Evolutionary conservation across 2,888 invertebrate genomes (phyloP), one percentile per base, ranked within the genome.

Genomic region (Geotrupes spiniger): DNA sequence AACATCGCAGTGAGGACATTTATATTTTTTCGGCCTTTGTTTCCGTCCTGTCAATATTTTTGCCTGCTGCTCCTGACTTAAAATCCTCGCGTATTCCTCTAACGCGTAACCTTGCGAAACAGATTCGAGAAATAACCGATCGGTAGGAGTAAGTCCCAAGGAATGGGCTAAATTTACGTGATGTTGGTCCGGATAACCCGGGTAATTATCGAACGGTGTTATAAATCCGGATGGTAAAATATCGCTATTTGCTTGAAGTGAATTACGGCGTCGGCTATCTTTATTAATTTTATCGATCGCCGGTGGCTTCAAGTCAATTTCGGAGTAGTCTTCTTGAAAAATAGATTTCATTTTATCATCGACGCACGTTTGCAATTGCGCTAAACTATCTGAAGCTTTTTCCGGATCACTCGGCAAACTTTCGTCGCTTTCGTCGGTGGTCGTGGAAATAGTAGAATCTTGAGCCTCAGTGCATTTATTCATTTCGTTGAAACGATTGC

Each of bases 21-120:
- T 85, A 72, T 94, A 95, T 65, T 92, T 92, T 72, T 92, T 92
- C 1, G 94, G 93, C 1, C 92, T 78, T 59, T 89, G 84, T 63
- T 92, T 89, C 56, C 85, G 78, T 0, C 83, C 76, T 60, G 82
- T 84, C 2, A 84, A 59, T 1, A 83, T 71, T 63, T 85, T 85
- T 0, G 82, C 76, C 62, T 85, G 85, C 52, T 84, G 85, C 62
- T 86, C 86, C 70, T 86, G 85, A 27, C 81, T 82, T 38, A 86
- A 68, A 39, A 86, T 82, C 52, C 86, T 78, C 0, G 83, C 82
- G 64, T 85, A 86, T 65, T 86, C 86, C 58, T 86, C 85, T 77
- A 85, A 78, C 0, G 84, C 78, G 61, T 81, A 70, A 9, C 71
- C 69, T 37, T 71, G 71, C 8, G 66, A 63, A 29, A 73, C 27